phyloP scores from a whole-genome alignment of 2,113 vertebrate genomes.

The Diadophis punctatus region DNA sequence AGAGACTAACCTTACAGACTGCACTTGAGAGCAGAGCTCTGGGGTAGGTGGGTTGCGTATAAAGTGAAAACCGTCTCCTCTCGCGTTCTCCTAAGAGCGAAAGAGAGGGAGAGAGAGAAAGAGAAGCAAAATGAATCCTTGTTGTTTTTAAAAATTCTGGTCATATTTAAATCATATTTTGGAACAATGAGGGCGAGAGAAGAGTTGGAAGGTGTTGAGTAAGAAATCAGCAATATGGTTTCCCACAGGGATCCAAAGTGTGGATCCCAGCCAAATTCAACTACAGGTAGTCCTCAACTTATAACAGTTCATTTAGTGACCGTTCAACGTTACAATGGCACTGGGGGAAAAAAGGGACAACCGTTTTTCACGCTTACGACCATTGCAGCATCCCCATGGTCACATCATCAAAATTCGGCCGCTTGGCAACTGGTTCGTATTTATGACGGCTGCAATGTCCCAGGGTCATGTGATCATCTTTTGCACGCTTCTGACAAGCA shows the following conservation, averaged over 20 bases:
- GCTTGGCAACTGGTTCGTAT: too few relatives aligned
- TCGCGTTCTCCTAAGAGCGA: background rate
- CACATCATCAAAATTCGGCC: too few relatives aligned
- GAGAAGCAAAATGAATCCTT: background rate
- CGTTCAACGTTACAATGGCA: too few relatives aligned
- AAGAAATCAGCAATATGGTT: background rate
- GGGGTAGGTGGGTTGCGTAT: background rate
- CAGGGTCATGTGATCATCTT: too few relatives aligned
- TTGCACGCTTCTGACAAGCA: too few relatives aligned
- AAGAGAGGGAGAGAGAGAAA: background rate
- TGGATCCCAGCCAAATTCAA: background rate
- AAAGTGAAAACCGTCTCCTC: background rate
- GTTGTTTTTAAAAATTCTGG: background rate
- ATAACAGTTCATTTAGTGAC: too few relatives aligned
- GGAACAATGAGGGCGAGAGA: too few relatives aligned
- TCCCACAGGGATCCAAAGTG: background rate
- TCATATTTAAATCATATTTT: background rate
- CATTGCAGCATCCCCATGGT: too few relatives aligned
- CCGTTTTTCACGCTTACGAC: too few relatives aligned
- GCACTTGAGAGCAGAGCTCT: slow-evolving; percentile 5
- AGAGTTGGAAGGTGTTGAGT: background rate
- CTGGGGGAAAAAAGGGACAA: too few relatives aligned
- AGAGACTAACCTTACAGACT: slow-evolving; percentile 7
- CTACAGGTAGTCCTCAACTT: background rate
- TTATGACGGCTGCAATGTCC: too few relatives aligned